Percentiles rank a stretch among this genome's conserved stretches.
Evolutionary conservation across 2,797 vertebrate genomes (phyloP).

Genomic region (Trachops cirrhosus): DNA sequence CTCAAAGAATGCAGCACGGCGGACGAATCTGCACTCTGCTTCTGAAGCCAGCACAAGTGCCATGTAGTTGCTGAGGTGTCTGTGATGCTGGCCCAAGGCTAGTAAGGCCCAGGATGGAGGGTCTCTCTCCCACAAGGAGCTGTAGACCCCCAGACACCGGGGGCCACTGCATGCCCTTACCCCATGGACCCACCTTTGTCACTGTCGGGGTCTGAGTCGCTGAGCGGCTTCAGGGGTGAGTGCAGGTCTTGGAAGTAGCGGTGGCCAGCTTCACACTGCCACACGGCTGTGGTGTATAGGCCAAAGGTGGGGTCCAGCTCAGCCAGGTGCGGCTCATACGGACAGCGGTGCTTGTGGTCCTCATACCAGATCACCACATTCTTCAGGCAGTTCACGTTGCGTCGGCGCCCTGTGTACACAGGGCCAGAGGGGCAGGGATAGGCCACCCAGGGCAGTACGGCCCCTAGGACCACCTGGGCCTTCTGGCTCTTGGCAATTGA

Average conservation of each 20-base stretch:
- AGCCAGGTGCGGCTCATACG: constrained; percentile 89
- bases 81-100: background rate
- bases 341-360: constrained; percentile 89
- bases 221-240: constrained; percentile 84
- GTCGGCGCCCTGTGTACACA: constrained; percentile 77
- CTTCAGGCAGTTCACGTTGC: constrained; percentile 87
- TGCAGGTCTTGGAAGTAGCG: constrained; percentile 92
- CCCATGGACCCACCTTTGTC: constrained; percentile 62
- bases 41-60: background rate
- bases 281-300: constrained; percentile 88
- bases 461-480: no score
- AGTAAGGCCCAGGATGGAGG: background rate
- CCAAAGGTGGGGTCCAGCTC: constrained; percentile 87
- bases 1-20: background rate
- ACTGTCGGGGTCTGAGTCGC: constrained; percentile 85
- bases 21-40: rapidly evolving
- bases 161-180: background rate
- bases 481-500: background rate
- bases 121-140: background rate
- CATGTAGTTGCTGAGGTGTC: background rate
- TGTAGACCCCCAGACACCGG: background rate
- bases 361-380: constrained; percentile 93
- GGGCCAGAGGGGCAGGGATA: background rate
- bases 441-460: rapidly evolving
- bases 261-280: constrained; percentile 91